These are phyloP conservation scores for Coremacera marginata DNA, from an alignment of 2,888 invertebrate species.

Conservation along the genomic window DNA sequence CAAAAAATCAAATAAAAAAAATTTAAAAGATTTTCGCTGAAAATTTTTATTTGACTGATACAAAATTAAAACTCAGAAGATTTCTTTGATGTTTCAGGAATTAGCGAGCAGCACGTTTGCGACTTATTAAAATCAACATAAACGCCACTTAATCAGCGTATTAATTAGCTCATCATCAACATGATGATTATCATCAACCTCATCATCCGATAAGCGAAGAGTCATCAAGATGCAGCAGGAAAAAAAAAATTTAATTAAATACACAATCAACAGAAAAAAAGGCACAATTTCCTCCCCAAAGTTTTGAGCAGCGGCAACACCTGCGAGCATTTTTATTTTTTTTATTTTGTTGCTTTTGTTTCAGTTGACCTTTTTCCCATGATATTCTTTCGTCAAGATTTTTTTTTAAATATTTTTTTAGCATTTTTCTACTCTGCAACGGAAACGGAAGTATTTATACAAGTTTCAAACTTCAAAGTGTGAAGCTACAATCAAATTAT, in stretches of 20 bases:
- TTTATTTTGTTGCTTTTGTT: neutral
- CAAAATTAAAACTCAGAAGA: constrained; percentile 9
- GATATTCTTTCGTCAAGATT: neutral
- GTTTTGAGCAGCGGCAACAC: constrained; percentile 16
- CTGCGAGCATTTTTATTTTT: constrained; percentile 22
- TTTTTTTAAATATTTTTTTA: neutral
- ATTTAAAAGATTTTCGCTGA: neutral
- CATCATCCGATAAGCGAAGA: neutral
- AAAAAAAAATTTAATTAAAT: constrained; percentile 34
- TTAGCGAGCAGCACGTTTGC: constrained; percentile 18
- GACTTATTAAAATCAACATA: constrained; percentile 36
- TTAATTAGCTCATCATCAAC: constrained; percentile 17
- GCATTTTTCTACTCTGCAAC: neutral
- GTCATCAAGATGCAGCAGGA: neutral
- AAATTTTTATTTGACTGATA: neutral
- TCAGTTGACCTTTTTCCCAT: neutral
- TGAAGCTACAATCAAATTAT: constrained; percentile 32
- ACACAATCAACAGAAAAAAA: constrained; percentile 5
- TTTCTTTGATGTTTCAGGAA: constrained; percentile 20
- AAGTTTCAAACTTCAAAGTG: constrained; percentile 39
- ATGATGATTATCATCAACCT: neutral
- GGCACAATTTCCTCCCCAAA: constrained; percentile 6
- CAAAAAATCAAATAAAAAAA: neutral
- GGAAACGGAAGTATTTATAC: constrained; percentile 33
- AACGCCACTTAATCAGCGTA: constrained; percentile 37